Base-by-base conservation (phyloP, 2,113 vertebrate genomes). In the Varanus komodoensis region DNA sequence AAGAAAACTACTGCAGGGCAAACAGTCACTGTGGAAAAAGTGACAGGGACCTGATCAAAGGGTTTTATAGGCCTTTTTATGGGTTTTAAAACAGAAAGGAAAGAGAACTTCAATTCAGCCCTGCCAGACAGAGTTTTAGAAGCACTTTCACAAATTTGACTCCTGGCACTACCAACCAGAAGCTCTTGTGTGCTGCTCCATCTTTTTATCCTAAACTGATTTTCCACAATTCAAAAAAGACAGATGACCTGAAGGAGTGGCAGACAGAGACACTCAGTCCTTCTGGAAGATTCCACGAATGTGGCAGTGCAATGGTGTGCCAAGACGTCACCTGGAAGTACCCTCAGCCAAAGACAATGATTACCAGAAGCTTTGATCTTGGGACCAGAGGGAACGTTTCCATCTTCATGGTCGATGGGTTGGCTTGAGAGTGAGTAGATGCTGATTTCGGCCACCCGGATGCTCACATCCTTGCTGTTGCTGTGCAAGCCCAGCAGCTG, bases 391-490 rank as follows among this genome's bases (percentile, higher is more conserved):
- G 98, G 98, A 95, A 99, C 97, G 0, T 94, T 96, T 0, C 98
- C 97, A 0, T 99, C 99, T 95, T 99, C 99, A 0, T 99, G 99
- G 94, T 99, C 99, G 0, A 99, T 98, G 48, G 99, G 99, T 92
- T 99, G 99, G 94, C 99, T 99, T 95, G 98, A 99, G 93, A 99
- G 96, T 17, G 99, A 99, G 89, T 98, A 98, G 96, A 99, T 98
- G 98, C 98, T 99, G 96, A 99, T 98, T 96, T 99, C 99, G 0
- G 99, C 99, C 94, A 99, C 99, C 89, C 98, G 98, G 38, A 98
- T 97, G 54, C 97, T 97, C 82, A 97, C 93, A 3, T 99, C 99
- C 93, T 99, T 99, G 97, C 98, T 97, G 96, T 97, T 98, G 96
- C 98, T 98, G 97, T 98, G 99, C 38, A 99, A 98, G 91, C 98